A percentile compares a stretch with the other conserved stretches of the same genome.
Evolutionary conservation across 2,888 invertebrate species (phyloP).

Genomic region (Isoperla grammatica): DNA sequence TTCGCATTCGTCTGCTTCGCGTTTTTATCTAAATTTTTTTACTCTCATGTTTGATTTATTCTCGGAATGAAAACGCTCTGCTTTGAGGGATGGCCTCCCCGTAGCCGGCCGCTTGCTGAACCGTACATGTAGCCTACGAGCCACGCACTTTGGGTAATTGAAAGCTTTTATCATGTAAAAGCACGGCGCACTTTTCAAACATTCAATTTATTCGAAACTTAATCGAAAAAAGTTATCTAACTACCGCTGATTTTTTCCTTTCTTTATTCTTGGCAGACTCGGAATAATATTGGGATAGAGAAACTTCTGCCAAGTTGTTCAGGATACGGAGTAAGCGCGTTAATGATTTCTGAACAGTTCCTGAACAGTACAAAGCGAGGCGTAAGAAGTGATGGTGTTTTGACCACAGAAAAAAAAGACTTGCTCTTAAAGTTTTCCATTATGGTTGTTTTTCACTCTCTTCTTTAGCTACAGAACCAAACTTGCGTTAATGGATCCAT

Average conservation of each 20-base stretch:
- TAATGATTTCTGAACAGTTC: constrained; percentile 14
- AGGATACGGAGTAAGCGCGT: not conserved
- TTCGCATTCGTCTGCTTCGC: constrained; percentile 5
- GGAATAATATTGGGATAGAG: no score
- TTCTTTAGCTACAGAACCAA: constrained; percentile 16
- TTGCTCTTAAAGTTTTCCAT: constrained; percentile 6
- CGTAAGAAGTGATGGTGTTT: constrained; percentile 1
- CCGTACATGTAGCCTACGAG: no score
- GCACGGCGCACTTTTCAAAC: no score
- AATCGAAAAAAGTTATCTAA: constrained; percentile 9
- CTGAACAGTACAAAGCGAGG: constrained; percentile 8
- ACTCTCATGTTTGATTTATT: constrained; percentile 16
- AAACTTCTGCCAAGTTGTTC: no score
- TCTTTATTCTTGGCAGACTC: no score
- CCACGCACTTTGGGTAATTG: no score
- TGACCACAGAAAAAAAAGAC: constrained; percentile 10
- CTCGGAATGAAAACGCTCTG: not conserved
- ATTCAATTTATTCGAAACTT: not conserved
- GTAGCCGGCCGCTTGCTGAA: no score
- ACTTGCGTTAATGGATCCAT: constrained; percentile 18
- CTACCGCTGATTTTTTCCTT: not conserved
- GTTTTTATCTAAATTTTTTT: constrained; percentile 11
- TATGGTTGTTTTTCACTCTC: constrained; percentile 8
- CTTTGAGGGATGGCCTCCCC: constrained; percentile 7
- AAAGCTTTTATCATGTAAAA: no score